Evolutionary conservation across 2,113 vertebrate genomes (phyloP), one percentile per base, ranked within the genome.

Genomic region (Fregetta grallaria): DNA sequence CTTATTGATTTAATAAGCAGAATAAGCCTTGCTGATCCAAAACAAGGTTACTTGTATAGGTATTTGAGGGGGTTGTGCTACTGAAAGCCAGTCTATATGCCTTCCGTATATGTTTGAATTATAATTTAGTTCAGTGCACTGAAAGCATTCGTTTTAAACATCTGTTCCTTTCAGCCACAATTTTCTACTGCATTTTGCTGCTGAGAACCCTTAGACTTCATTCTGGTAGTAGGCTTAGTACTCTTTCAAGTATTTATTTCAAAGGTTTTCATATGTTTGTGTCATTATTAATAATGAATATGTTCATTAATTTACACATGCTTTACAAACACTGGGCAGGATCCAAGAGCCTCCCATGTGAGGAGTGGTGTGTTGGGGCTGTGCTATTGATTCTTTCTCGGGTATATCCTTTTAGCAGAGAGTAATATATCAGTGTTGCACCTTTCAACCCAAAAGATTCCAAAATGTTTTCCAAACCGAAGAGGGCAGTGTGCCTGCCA

Each of bases 1-100:
- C 13, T 84, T 88, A 91, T 7, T 82, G 86, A 94, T 96, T 92
- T 90, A 63, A 92, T 96, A 71, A 72, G 90, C 53, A 94, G 74
- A 73, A 79, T 87, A 91, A 84, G 75, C 40, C 80, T 93, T 62
- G 45, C 93, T 95, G 82, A 84, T 92, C 85, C 89, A 56, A 94
- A 96, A 65, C 78, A 81, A 86, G 88, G 85, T 92, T 95, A 74
- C 91, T 82, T 86, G 72, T 84, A 34, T 23, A 74, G 91, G 77
- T 91, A 62, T 87, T 91, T 75, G 58, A 45, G 84, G 50, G 42
- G 19, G 9, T 23, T 87, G 44, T 74, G 65, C 81, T 91, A 44
- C 45, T 66, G 61, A 87, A 92, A 90, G 71, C 32, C 77, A 71
- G 45, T 71, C 71, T 85, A 22, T 72, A 27, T 11, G 16, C 85